These are phyloP conservation scores for Leucania comma DNA, from an alignment of 2,888 invertebrate species.

Conservation along the genomic window DNA sequence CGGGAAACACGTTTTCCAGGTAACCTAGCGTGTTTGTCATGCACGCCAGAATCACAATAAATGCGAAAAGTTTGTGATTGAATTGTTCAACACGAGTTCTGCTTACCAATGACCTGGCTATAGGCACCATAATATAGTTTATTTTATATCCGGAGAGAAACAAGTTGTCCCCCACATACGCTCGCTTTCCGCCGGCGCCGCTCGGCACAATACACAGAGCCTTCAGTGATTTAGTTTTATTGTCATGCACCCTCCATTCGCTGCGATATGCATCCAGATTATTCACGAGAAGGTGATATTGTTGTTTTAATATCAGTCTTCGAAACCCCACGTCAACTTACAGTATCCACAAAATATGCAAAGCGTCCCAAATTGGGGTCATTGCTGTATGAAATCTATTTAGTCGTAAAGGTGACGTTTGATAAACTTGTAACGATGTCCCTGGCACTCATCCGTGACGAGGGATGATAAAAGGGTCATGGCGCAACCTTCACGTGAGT, in stretches of 20 bases:
- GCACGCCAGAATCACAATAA: slow-evolving; percentile 54
- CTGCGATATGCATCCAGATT: slow-evolving; percentile 76
- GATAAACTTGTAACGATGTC: slow-evolving; percentile 73
- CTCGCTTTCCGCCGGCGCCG: slow-evolving; percentile 89
- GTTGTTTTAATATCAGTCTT: slow-evolving; percentile 58
- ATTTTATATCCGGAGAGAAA: slow-evolving; percentile 85
- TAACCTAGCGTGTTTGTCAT: slow-evolving; percentile 39
- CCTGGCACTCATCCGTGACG: slow-evolving; percentile 76
- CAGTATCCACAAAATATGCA: slow-evolving; percentile 45
- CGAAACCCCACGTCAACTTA: slow-evolving; percentile 12
- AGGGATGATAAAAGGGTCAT: slow-evolving; percentile 79
- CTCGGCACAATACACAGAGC: slow-evolving; percentile 84
- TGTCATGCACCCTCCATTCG: slow-evolving; percentile 87
- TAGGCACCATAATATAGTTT: slow-evolving; percentile 77
- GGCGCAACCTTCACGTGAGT: slow-evolving; percentile 81
- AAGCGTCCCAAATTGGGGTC: slow-evolving; percentile 62
- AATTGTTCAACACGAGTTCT: slow-evolving; percentile 59
- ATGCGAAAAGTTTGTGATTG: slow-evolving; percentile 65
- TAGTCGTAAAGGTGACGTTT: slow-evolving; percentile 68
- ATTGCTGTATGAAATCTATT: slow-evolving; percentile 68
- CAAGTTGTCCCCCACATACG: slow-evolving; percentile 87
- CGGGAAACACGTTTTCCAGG: slow-evolving; percentile 22
- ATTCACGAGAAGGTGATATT: slow-evolving; percentile 77
- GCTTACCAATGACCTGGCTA: slow-evolving; percentile 66
- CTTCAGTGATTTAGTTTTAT: slow-evolving; percentile 90